Evolutionary conservation across 1,140 invertebrate species (phyloP), one percentile per base, ranked within the genome.

Genomic region (Drosophila subpulchrella): DNA sequence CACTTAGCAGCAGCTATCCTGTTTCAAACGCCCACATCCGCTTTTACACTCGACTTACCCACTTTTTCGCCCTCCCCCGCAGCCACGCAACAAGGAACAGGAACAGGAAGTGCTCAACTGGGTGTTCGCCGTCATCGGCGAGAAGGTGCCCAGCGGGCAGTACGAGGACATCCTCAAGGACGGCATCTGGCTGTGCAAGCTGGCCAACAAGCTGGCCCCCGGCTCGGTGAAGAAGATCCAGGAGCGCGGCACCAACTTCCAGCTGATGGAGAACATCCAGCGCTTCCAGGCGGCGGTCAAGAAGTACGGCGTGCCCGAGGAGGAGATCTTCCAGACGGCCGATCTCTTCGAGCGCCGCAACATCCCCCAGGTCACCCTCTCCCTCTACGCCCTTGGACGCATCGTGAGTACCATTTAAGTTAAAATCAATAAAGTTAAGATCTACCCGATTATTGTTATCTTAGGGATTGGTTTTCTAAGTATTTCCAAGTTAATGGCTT

Each of bases 251-350:
- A 98, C 98, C 27, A 98, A 98, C 81, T 99, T 99, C 93, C 98
- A 99, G 81, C 94, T 99, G 74, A 99, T 99, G 98, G 98, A 99
- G 93, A 99, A 99, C 92, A 97, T 99, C 84, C 97, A 98, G 92
- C 95, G 97, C 93, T 99, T 99, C 94, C 98, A 99, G 94, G 96
- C 97, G 15, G 98, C 97, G 0, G 95, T 97, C 42, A 98, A 97
- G 93, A 96, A 96, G 67, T 99, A 99, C 91, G 98, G 98, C 20
- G 97, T 99, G 11, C 98, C 96, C 38, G 96, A 98, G 86, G 97
- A 98, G 92, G 98, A 99, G 94, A 98, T 99, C 81, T 99, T 99
- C 95, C 98, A 99, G 93, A 99, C 98, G 0, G 98, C 98, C 36
- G 98, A 99, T 94, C 94, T 99, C 6, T 99, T 98, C 92, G 98